Conservation (phyloP, 2,888 invertebrate genomes). For the Drosophila flavopinicola region DNA sequence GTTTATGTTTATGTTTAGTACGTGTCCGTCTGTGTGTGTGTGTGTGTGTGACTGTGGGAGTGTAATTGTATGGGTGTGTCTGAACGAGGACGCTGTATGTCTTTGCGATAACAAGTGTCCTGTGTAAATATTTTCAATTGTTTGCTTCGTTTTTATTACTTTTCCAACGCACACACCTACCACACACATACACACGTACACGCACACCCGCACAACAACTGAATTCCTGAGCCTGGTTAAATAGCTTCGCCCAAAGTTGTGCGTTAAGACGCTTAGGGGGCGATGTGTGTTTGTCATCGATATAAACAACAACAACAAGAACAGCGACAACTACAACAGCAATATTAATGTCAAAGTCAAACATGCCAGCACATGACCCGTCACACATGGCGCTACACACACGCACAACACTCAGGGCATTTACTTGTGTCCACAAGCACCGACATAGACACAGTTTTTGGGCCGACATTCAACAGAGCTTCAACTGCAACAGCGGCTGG, state of each 20-base stretch:
- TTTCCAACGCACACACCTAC: conserved; percentile 36
- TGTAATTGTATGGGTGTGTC: conserved; percentile 17
- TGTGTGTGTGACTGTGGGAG: conserved; percentile 14
- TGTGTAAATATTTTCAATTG: conserved; percentile 80
- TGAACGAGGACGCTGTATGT: conserved; percentile 33
- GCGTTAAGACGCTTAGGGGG: neutral
- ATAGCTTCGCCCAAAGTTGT: conserved; percentile 12
- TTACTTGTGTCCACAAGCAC: conserved; percentile 23
- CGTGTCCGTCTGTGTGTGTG: conserved; percentile 12
- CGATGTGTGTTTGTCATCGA: conserved; percentile 43
- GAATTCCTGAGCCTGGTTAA: conserved; percentile 19
- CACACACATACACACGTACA: conserved; percentile 23
- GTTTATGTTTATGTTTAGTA: conserved; percentile 55
- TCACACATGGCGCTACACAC: conserved; percentile 50
- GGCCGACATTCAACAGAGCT: conserved; percentile 24
- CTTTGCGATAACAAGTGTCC: conserved; percentile 78
- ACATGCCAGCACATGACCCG: conserved; percentile 56
- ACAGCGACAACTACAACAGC: conserved; percentile 25
- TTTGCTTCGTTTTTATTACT: conserved; percentile 77
- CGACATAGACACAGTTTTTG: conserved; percentile 24
- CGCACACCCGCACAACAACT: no score
- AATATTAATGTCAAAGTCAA: conserved; percentile 71
- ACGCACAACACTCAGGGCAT: conserved; percentile 30
- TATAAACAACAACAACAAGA: conserved; percentile 38
- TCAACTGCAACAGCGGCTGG: conserved; percentile 3